These are phyloP conservation scores for Mus caroli DNA, from an alignment of 2,797 vertebrate genomes.

Conservation along the genomic window DNA sequence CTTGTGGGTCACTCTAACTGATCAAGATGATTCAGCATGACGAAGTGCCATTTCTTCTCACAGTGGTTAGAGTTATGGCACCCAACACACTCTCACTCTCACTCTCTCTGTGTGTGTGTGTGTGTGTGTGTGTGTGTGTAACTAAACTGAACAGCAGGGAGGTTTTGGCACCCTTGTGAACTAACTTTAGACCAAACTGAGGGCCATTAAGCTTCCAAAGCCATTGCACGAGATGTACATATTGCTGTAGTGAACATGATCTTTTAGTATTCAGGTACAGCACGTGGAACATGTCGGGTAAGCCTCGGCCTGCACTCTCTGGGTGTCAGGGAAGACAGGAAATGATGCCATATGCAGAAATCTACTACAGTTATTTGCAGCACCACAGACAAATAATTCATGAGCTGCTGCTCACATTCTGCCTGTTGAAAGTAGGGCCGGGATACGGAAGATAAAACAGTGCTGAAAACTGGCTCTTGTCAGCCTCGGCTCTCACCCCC, in stretches of 20 bases:
- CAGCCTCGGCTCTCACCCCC: background rate
- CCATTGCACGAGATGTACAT: background rate
- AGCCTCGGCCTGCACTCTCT: conserved; percentile 10
- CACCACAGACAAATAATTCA: background rate
- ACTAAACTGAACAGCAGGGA: conserved; percentile 11
- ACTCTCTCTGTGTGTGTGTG: background rate
- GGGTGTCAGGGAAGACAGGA: background rate
- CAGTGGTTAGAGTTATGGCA: conserved; percentile 35
- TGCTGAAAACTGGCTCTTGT: background rate
- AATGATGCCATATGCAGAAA: conserved; percentile 1
- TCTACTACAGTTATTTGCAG: conserved; percentile 16
- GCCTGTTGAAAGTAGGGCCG: background rate
- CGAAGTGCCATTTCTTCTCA: conserved; percentile 27
- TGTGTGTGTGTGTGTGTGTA: too few species aligned
- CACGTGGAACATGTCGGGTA: background rate
- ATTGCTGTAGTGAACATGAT: background rate
- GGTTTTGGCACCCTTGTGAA: conserved; percentile 10
- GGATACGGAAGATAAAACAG: background rate
- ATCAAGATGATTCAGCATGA: conserved; percentile 22
- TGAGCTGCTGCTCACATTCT: background rate
- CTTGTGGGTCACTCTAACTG: background rate
- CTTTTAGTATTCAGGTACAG: conserved; percentile 50
- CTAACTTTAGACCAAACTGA: conserved; percentile 50
- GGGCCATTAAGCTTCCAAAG: conserved; percentile 55
- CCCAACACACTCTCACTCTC: background rate